Conservation (phyloP, 2,113 vertebrate genomes). For the Paracanthobrama guichenoti region DNA sequence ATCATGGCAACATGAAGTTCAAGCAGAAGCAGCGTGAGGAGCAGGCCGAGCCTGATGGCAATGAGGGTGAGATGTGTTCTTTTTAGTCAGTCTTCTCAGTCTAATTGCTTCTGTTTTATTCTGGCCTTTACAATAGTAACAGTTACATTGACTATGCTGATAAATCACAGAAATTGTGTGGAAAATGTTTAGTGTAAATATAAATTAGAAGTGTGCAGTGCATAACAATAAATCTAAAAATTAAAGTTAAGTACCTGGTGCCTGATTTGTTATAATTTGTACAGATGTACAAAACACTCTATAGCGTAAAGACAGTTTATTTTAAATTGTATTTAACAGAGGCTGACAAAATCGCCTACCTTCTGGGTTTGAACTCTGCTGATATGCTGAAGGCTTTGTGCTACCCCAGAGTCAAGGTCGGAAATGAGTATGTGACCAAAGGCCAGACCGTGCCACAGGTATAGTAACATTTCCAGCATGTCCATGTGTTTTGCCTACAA, state of each 20-base stretch:
- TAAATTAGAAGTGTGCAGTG: no score
- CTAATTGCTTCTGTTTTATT: no score
- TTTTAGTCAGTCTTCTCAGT: no score
- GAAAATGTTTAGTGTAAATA: no score
- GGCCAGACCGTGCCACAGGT: conserved; percentile 68
- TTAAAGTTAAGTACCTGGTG: no score
- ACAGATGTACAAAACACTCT: no score
- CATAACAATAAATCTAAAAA: no score
- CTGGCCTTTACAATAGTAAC: no score
- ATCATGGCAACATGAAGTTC: conserved; percentile 80
- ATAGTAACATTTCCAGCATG: background rate
- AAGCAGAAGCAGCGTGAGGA: conserved; percentile 82
- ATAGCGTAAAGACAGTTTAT: no score
- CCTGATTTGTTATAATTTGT: no score
- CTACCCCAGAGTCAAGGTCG: conserved; percentile 64
- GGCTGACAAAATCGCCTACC: conserved; percentile 64
- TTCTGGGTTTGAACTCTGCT: conserved; percentile 67
- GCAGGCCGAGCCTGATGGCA: conserved; percentile 79
- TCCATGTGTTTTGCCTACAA: background rate
- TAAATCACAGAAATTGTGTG: no score
- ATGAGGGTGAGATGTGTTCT: conserved; percentile 62
- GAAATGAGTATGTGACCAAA: conserved; percentile 66
- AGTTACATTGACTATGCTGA: no score
- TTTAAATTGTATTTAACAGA: conserved; percentile 36
- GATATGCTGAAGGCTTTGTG: conserved; percentile 65